phyloP scores from a whole-genome alignment of 2,797 vertebrate species.

The Leptodactylus fallax region DNA sequence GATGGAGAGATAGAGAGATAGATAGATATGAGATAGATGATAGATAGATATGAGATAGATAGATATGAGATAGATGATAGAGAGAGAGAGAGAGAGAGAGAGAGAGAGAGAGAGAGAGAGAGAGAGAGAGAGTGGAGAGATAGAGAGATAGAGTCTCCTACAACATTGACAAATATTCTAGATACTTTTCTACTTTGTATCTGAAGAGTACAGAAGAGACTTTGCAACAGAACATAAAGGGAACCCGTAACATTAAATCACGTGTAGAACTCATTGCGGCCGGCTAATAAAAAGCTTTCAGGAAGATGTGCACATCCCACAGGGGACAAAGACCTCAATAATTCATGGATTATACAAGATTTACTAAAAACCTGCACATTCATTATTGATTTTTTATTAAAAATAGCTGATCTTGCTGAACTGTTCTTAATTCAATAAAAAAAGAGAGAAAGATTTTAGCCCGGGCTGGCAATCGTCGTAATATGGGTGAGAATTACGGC shows the following conservation, averaged over 20 bases:
- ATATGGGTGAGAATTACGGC: neutral
- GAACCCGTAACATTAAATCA: constrained; percentile 32
- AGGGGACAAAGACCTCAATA: constrained; percentile 36
- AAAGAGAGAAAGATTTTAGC: constrained; percentile 40
- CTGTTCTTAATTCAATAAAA: constrained; percentile 43
- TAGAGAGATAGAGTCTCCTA: too few relatives aligned
- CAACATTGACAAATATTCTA: neutral
- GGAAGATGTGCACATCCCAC: constrained; percentile 14
- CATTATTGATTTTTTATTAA: constrained; percentile 58
- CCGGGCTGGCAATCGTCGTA: neutral
- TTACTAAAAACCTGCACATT: constrained; percentile 57
- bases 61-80: too few relatives aligned
- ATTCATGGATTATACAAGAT: constrained; percentile 42
- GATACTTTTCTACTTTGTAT: neutral
- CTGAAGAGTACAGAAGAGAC: neutral
- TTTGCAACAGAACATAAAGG: neutral
- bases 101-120: too few relatives aligned
- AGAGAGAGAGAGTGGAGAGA: too few relatives aligned
- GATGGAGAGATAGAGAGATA: too few relatives aligned
- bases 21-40: too few relatives aligned
- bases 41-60: too few relatives aligned
- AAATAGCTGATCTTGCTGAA: constrained; percentile 55
- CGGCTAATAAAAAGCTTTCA: constrained; percentile 47
- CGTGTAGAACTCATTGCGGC: constrained; percentile 4
- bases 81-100: too few relatives aligned